A percentile compares a stretch with the other conserved stretches of the same genome.
These are phyloP conservation scores for Hedychridium roseum DNA, from an alignment of 2,888 invertebrate species.

Conservation along the genomic window DNA sequence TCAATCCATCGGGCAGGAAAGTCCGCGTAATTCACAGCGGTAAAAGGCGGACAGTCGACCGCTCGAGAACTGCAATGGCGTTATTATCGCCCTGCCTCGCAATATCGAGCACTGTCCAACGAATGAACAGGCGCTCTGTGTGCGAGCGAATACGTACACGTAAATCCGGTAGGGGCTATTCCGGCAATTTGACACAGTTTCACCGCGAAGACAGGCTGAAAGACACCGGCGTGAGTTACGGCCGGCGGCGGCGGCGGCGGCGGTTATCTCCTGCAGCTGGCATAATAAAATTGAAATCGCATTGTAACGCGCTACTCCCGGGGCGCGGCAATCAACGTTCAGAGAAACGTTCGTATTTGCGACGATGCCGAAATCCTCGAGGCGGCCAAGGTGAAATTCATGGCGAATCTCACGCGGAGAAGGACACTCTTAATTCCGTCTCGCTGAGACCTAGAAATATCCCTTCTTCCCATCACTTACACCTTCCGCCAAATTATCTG, in stretches of 20 bases:
- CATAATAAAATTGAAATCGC: conserved; percentile 56
- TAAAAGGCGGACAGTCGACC: no score
- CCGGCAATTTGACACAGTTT: conserved; percentile 53
- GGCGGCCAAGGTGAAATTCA: no score
- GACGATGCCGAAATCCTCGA: no score
- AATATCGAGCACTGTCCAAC: background rate
- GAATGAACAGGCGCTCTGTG: background rate
- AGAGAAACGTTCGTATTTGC: conserved; percentile 45
- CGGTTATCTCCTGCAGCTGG: conserved; percentile 52
- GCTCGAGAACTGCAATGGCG: no score
- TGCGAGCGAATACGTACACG: background rate
- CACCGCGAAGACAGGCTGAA: conserved; percentile 46
- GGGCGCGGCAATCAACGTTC: conserved; percentile 44
- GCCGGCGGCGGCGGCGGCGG: conserved; percentile 32
- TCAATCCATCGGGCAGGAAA: no score
- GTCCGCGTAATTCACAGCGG: no score
- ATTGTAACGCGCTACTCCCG: conserved; percentile 42
- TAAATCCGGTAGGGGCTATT: conserved; percentile 27
- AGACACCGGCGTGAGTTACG: conserved; percentile 53
- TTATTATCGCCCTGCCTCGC: conserved; percentile 15
- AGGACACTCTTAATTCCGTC: no score
- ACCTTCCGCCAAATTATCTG: background rate
- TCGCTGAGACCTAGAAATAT: no score
- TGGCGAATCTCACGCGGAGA: no score
- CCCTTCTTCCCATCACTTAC: no score